Evolutionary conservation across 1,140 invertebrate species (phyloP).

Genomic region (Apis laboriosa): DNA sequence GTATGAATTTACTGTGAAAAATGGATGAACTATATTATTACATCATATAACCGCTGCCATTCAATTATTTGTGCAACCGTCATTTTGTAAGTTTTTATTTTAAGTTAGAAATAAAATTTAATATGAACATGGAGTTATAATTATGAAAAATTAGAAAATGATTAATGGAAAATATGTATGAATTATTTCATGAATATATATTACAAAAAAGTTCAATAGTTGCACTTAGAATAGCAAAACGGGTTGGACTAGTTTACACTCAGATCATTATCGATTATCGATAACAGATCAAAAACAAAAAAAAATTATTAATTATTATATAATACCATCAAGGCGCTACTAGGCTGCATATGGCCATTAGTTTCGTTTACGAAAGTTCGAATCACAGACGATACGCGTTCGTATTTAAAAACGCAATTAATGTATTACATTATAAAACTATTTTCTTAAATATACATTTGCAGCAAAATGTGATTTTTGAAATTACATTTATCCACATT

Average conservation of each 20-base stretch:
- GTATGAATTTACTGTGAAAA: slow-evolving; percentile 10
- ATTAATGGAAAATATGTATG: background rate
- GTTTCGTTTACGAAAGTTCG: slow-evolving; percentile 34
- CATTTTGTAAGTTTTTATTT: background rate
- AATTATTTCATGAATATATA: background rate
- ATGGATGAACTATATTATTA: slow-evolving; percentile 41
- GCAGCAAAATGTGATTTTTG: background rate
- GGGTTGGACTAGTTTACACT: slow-evolving; percentile 78
- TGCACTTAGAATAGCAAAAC: slow-evolving; percentile 64
- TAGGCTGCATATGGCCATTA: slow-evolving; percentile 4
- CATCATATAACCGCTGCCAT: slow-evolving; percentile 59
- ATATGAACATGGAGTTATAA: background rate
- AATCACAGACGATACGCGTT: slow-evolving; percentile 63
- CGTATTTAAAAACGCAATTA: slow-evolving; percentile 29
- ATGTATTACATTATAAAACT: slow-evolving; percentile 34
- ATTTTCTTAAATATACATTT: slow-evolving; percentile 18
- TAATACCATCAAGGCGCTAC: slow-evolving; percentile 13
- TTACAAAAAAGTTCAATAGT: slow-evolving; percentile 16
- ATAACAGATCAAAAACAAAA: slow-evolving; percentile 56
- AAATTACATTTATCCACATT: slow-evolving; percentile 25
- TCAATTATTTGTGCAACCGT: slow-evolving; percentile 41
- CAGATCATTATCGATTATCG: slow-evolving; percentile 58
- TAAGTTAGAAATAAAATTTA: background rate
- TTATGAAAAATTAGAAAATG: background rate
- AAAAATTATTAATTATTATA: slow-evolving; percentile 55